Percentiles rank a stretch among this genome's conserved stretches.
phyloP scores from a whole-genome alignment of 2,888 invertebrate genomes.

The Holacanthella duospinosa region DNA sequence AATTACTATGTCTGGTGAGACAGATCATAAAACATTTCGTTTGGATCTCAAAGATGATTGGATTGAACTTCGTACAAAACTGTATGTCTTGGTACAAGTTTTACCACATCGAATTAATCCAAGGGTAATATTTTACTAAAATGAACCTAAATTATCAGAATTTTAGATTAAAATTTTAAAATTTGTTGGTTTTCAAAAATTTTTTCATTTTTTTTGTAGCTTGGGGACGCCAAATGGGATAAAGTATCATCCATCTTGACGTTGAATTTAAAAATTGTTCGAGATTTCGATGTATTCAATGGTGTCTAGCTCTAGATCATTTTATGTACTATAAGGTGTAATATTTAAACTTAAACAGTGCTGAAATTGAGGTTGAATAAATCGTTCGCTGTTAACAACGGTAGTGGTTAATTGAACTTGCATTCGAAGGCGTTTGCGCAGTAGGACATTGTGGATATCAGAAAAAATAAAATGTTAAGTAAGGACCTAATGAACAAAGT shows the following conservation, averaged over 20 bases:
- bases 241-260: conserved; percentile 53
- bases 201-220: conserved; percentile 41
- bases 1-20: conserved; percentile 64
- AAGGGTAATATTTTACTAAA: conserved; percentile 39
- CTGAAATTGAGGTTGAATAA: no score
- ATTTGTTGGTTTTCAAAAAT: not conserved
- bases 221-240: conserved; percentile 71
- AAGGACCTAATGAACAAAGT: no score
- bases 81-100: conserved; percentile 59
- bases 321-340: no score
- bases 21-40: conserved; percentile 57
- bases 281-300: conserved; percentile 78
- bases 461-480: no score
- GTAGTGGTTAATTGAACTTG: no score
- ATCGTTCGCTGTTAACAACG: no score
- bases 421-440: no score
- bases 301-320: no score
- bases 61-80: conserved; percentile 54
- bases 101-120: conserved; percentile 73
- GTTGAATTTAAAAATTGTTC: conserved; percentile 59
- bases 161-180: no score
- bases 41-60: conserved; percentile 53
- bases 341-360: no score
- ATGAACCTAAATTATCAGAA: not conserved
- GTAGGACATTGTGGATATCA: no score